Evolutionary conservation across 2,888 invertebrate species (phyloP), one percentile per base, ranked within the genome.

Genomic region (Agrilus biguttatus): DNA sequence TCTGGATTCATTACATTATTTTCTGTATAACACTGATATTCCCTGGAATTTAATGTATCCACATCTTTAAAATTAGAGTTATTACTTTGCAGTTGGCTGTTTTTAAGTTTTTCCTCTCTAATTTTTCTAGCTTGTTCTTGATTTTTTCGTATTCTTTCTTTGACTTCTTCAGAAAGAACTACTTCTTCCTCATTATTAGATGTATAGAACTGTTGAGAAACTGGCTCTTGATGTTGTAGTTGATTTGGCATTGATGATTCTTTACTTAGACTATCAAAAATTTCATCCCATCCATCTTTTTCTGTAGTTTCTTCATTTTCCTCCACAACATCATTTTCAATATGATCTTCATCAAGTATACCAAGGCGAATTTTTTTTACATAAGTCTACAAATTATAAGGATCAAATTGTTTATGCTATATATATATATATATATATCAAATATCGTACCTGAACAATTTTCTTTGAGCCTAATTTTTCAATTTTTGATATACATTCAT

Each of bases 391-490:
- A 64, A 64, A 46, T 33, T 33, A 35, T 40, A 44, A 33, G 14
- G 5, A 39, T 38, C 23, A 38, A 17, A 33, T 41, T 32, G n/a
- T n/a, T n/a, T n/a, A n/a, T n/a, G n/a, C n/a, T n/a, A n/a, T n/a
- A 40, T 28, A 33, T 33, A 35, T 14, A 23, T 40, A 49, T 17
- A 42, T 19, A 36, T 35, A 14, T 28, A 14, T 5, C 10, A 35
- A 37, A 21, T 34, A 14, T 32, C 40, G 23, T 37, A 14, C 84
- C 68, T 83, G 79, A 12, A 92, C 77, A 36, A 78, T 73, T 55
- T 78, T 84, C 58, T 91, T 93, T 40, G 73, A 72, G 0, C 93
- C 93, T 1, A 96, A 70, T 46, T 78, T 79, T 61, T 93, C 93
- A 14, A 83, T 69, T 58, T 75, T 75, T n/a, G 73, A 72, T 3